phyloP scores from a whole-genome alignment of 2,888 invertebrate species.

The Rugalucina vietnamica region DNA sequence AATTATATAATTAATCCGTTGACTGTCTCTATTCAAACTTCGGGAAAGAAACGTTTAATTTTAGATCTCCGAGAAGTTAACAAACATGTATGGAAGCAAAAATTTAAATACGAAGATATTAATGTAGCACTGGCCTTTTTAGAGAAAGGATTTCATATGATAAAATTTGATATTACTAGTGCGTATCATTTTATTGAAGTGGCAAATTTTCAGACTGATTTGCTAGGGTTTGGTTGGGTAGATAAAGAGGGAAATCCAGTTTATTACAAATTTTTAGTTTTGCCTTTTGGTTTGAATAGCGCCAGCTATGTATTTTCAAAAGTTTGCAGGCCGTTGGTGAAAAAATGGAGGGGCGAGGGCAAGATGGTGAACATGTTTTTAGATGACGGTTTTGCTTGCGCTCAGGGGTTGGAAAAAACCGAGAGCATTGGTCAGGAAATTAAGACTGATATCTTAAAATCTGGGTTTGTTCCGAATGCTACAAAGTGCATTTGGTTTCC shows the following conservation, averaged over 20 bases:
- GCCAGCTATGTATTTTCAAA: slow-evolving; percentile 39
- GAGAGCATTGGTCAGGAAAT: slow-evolving; percentile 8
- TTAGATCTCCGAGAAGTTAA: slow-evolving; percentile 16
- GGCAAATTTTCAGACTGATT: slow-evolving; percentile 28
- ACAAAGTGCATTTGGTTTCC: slow-evolving; percentile 41
- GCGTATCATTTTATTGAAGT: slow-evolving; percentile 49
- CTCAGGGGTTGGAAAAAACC: background rate
- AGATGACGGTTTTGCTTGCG: slow-evolving; percentile 49
- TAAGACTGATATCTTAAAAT: slow-evolving; percentile 28
- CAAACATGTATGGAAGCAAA: slow-evolving; percentile 34
- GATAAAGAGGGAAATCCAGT: background rate
- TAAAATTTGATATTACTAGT: slow-evolving; percentile 39
- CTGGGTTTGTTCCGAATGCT: slow-evolving; percentile 47
- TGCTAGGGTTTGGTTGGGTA: slow-evolving; percentile 23
- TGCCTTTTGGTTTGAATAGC: slow-evolving; percentile 29
- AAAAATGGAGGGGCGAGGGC: slow-evolving; percentile 39
- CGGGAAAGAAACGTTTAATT: slow-evolving; percentile 26
- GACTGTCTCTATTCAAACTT: slow-evolving; percentile 24
- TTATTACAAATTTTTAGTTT: slow-evolving; percentile 33
- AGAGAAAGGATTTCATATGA: slow-evolving; percentile 23
- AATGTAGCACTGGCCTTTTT: slow-evolving; percentile 23
- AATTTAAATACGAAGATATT: slow-evolving; percentile 32
- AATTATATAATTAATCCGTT: slow-evolving; percentile 22
- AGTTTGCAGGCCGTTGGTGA: slow-evolving; percentile 36
- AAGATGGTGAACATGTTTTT: slow-evolving; percentile 36